Evolutionary conservation across 1,140 invertebrate species (phyloP).

Genomic region (Lysiphlebus fabarum): DNA sequence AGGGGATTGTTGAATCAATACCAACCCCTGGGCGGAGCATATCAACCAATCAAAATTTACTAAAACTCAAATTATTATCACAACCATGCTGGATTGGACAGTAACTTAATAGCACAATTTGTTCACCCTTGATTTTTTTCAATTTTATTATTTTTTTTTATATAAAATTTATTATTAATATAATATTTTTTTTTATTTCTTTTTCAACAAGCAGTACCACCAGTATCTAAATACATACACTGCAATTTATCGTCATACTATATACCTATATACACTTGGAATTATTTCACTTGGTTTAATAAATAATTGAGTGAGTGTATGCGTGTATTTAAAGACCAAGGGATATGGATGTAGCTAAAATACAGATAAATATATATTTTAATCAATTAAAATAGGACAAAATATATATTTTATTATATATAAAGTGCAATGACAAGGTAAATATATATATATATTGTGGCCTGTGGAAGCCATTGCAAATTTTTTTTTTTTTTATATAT

Average conservation of each 20-base stretch:
- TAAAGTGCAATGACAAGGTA: too few species aligned
- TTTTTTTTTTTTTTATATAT: constrained; percentile 6
- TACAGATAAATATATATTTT: too few species aligned
- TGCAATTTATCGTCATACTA: constrained; percentile 47
- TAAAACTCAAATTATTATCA: constrained; percentile 32
- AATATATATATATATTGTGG: too few species aligned
- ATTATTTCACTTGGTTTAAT: neutral
- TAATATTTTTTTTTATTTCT: too few species aligned
- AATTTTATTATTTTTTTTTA: too few species aligned
- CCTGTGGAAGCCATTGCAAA: constrained; percentile 15
- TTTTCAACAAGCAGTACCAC: neutral
- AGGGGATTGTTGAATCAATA: constrained; percentile 41
- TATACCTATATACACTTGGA: constrained; percentile 32
- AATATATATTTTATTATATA: too few species aligned
- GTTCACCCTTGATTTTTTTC: constrained; percentile 17
- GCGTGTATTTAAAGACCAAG: neutral
- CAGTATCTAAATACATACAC: constrained; percentile 22
- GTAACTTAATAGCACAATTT: constrained; percentile 39
- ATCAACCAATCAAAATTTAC: constrained; percentile 32
- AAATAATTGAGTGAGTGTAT: too few species aligned
- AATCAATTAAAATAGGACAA: too few species aligned
- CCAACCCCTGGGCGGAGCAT: constrained; percentile 46
- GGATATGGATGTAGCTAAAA: neutral
- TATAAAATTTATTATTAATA: too few species aligned
- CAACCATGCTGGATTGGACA: constrained; percentile 33